A percentile compares a stretch with the other conserved stretches of the same genome.
Conservation (phyloP, 2,113 vertebrate species). For the Chamaetylas fuelleborni region DNA sequence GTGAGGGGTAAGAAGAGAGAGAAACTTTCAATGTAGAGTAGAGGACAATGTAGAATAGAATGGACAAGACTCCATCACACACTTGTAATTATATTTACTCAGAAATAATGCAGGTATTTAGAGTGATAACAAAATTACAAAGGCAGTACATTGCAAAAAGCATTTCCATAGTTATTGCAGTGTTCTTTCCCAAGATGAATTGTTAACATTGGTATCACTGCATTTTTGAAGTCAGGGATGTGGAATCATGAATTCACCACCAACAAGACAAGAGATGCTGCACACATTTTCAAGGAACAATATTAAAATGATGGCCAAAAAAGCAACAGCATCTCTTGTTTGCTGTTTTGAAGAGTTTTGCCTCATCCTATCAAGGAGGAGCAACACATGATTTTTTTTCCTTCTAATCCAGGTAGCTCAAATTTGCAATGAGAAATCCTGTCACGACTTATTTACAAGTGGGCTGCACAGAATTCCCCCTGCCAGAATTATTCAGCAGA, state of each 20-base stretch:
- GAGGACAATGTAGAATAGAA: not conserved
- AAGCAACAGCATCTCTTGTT: not conserved
- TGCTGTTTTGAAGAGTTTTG: not conserved
- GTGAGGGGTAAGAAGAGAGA: not conserved
- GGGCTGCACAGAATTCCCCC: not conserved
- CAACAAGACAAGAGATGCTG: rapidly evolving
- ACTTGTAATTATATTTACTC: not conserved
- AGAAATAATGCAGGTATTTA: not conserved
- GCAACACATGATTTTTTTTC: not conserved
- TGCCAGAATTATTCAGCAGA: not conserved
- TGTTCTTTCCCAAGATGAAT: not conserved
- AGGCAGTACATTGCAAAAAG: not conserved
- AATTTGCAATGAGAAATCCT: not conserved
- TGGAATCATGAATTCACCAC: not conserved
- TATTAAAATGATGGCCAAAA: not conserved
- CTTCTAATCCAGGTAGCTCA: not conserved
- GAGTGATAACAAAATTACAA: not conserved
- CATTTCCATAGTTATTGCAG: not conserved
- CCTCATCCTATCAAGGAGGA: not conserved
- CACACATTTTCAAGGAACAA: not conserved
- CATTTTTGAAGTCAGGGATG: not conserved
- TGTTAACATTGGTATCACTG: not conserved
- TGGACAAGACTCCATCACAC: not conserved
- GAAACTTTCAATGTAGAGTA: not conserved
- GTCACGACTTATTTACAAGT: not conserved